Evolutionary conservation across 1,140 invertebrate genomes (phyloP).

Genomic region (Drosophila melanogaster): DNA sequence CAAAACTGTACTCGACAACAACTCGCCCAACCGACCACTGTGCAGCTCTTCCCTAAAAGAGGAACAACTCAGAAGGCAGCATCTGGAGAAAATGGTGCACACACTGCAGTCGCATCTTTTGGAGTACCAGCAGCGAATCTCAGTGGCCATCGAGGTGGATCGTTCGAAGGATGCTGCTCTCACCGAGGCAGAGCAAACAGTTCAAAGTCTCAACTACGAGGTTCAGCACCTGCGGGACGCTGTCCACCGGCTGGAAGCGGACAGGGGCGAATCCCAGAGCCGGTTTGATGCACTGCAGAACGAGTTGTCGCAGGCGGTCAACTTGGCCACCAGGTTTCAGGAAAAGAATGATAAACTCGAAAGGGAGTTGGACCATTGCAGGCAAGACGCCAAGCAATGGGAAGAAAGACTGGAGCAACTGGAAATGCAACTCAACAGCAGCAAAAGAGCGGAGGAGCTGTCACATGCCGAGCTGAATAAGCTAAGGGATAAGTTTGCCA

Average conservation of each 20-base stretch:
- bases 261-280: constrained; percentile 54
- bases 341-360: constrained; percentile 77
- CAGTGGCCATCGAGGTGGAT: constrained; percentile 91
- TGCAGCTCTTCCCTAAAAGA: constrained; percentile 86
- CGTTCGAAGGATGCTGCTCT: constrained; percentile 90
- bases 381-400: constrained; percentile 36
- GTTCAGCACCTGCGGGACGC: constrained; percentile 60
- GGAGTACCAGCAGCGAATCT: constrained; percentile 91
- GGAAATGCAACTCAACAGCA: constrained; percentile 69
- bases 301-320: constrained; percentile 72
- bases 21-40: constrained; percentile 3
- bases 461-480: constrained; percentile 72
- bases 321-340: constrained; percentile 74
- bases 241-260: constrained; percentile 59
- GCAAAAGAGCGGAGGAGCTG: constrained; percentile 65
- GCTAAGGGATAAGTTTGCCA: constrained; percentile 70
- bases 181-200: constrained; percentile 86
- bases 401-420: constrained; percentile 63
- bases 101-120: constrained; percentile 89
- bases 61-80: constrained; percentile 89
- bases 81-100: constrained; percentile 91
- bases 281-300: constrained; percentile 67
- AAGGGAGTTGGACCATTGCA: constrained; percentile 48
- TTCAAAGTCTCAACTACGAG: constrained; percentile 59
- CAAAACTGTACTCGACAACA: constrained; percentile 49